A percentile compares a stretch with the other conserved stretches of the same genome.
These are phyloP conservation scores for Corythornis vintsioides DNA, from an alignment of 2,113 vertebrate species.

Conservation along the genomic window DNA sequence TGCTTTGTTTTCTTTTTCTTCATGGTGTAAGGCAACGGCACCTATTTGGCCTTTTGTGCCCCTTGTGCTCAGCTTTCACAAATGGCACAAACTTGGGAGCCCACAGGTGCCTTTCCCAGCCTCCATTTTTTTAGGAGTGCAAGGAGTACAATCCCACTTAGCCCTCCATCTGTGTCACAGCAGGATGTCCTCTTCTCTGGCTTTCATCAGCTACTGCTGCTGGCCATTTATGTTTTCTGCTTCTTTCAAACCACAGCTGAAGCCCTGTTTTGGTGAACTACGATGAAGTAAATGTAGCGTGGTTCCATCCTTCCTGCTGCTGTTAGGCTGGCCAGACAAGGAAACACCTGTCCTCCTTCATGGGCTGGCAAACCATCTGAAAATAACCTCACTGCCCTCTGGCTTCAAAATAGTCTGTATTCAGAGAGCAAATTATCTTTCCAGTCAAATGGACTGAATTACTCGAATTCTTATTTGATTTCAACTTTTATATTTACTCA, in stretches of 20 bases:
- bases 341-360: background rate
- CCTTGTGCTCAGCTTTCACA: background rate
- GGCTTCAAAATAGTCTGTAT: background rate
- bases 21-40: too few species aligned
- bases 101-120: rapidly evolving
- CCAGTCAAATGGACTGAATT: background rate
- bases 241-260: background rate
- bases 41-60: background rate
- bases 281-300: conserved; percentile 28
- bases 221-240: background rate
- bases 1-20: background rate
- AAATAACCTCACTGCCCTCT: background rate
- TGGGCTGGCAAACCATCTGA: background rate
- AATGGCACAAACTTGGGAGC: background rate
- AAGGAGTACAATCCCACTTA: rapidly evolving
- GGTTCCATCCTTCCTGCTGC: conserved; percentile 40
- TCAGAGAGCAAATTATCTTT: background rate
- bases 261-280: background rate
- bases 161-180: background rate
- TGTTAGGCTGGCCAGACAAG: background rate
- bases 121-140: background rate
- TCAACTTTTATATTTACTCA: background rate
- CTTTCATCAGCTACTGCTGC: background rate
- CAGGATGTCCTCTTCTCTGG: background rate
- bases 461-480: background rate